These are phyloP conservation scores for Rhincodon typus DNA, from an alignment of 2,797 vertebrate species.

Conservation along the genomic window DNA sequence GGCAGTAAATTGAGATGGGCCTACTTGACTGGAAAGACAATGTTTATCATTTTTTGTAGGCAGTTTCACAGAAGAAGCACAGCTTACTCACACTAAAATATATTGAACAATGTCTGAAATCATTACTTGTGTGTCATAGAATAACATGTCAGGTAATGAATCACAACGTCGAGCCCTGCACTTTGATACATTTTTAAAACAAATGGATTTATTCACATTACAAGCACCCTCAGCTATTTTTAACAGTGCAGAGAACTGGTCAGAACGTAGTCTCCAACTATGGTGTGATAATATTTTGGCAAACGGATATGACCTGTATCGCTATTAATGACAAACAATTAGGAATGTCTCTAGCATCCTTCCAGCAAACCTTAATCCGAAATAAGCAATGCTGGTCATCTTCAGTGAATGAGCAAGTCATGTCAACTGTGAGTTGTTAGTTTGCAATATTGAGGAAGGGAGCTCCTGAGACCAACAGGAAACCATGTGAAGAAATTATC, in stretches of 20 bases:
- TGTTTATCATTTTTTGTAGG: background rate
- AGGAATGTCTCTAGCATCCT: background rate
- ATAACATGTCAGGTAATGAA: background rate
- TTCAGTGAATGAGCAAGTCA: background rate
- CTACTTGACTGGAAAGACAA: constrained; percentile 1
- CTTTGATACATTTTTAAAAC: background rate
- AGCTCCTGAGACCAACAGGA: background rate
- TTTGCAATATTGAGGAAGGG: background rate
- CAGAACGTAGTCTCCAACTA: background rate
- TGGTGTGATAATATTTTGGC: background rate
- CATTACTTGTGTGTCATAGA: background rate
- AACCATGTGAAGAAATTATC: background rate
- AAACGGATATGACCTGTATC: background rate
- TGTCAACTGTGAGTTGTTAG: background rate
- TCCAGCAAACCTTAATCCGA: background rate
- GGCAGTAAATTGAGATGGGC: background rate
- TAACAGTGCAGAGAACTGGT: background rate
- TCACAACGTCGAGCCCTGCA: background rate
- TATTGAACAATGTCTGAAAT: constrained; percentile 12
- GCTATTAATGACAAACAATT: background rate
- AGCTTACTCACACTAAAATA: background rate
- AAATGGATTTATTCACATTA: constrained; percentile 14
- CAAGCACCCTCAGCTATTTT: background rate
- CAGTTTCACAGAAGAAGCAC: background rate
- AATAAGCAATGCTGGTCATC: background rate